These are phyloP conservation scores for Melospiza georgiana DNA, from an alignment of 2,113 vertebrate genomes.

Conservation along the genomic window DNA sequence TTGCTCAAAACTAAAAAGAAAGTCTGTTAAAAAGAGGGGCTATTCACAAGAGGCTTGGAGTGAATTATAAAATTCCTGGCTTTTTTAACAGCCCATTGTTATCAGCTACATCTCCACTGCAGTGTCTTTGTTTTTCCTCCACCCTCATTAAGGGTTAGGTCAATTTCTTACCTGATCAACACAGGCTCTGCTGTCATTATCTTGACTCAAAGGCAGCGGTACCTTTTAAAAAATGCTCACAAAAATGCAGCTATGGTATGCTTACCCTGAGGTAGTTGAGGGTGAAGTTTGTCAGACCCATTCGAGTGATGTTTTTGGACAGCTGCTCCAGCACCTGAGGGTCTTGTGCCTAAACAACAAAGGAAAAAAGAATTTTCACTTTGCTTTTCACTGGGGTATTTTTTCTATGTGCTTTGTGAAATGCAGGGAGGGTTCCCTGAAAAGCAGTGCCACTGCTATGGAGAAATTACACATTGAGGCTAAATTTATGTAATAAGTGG, in stretches of 20 bases:
- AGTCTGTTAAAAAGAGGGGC: not conserved
- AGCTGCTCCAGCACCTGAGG: slow-evolving; percentile 99
- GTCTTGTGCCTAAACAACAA: slow-evolving; percentile 91
- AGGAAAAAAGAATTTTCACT: slow-evolving; percentile 36
- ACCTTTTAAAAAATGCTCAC: slow-evolving; percentile 41
- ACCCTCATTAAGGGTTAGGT: not conserved
- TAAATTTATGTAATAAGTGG: not conserved
- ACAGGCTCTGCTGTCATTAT: not conserved
- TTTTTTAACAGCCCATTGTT: not conserved
- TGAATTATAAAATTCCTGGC: not conserved
- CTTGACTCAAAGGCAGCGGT: slow-evolving; percentile 11
- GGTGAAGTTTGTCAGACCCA: slow-evolving; percentile 99
- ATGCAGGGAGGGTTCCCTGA: not conserved
- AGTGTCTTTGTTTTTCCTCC: not conserved
- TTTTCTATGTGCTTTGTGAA: not conserved
- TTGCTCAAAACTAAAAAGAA: not conserved
- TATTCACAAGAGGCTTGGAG: not conserved
- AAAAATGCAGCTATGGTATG: not conserved
- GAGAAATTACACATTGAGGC: not conserved
- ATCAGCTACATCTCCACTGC: not conserved
- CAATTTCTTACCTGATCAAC: slow-evolving; percentile 4
- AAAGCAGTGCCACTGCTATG: not conserved
- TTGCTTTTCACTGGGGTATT: not conserved
- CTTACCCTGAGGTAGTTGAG: slow-evolving; percentile 99
- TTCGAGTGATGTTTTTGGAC: slow-evolving; percentile 99